Evolutionary conservation across 2,797 vertebrate genomes (phyloP).

Genomic region (Hoplostethus atlanticus): DNA sequence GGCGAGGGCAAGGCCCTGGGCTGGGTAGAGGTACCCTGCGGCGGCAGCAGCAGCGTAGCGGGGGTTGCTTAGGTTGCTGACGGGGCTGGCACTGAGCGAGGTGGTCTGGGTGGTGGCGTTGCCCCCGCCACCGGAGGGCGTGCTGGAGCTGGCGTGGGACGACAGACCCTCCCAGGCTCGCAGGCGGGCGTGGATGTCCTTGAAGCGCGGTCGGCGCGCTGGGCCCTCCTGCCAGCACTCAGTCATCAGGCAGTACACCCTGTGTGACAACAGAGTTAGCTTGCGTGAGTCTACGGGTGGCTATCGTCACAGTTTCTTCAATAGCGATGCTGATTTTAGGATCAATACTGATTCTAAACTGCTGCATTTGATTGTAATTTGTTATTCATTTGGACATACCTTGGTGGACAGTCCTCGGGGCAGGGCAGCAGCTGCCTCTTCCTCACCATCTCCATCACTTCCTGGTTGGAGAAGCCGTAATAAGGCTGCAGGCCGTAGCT

Average conservation of each 20-base stretch:
- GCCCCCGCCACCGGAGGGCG: slow-evolving; percentile 95
- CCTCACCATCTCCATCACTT: slow-evolving; percentile 98
- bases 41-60: slow-evolving; percentile 85
- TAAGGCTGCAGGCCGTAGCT: slow-evolving; percentile 98
- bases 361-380: too few relatives aligned
- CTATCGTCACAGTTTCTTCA: too few relatives aligned
- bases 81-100: slow-evolving; percentile 96
- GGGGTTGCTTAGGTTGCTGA: slow-evolving; percentile 97
- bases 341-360: too few relatives aligned
- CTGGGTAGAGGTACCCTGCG: slow-evolving; percentile 91
- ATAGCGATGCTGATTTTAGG: too few relatives aligned
- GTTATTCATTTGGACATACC: slow-evolving; percentile 49
- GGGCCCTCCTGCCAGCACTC: slow-evolving; percentile 99
- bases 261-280: slow-evolving; percentile 27
- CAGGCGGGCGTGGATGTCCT: slow-evolving; percentile 93
- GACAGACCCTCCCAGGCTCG: slow-evolving; percentile 97
- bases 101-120: slow-evolving; percentile 99
- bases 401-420: slow-evolving; percentile 96
- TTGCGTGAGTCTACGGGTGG: neutral
- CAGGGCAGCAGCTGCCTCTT: slow-evolving; percentile 96
- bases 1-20: slow-evolving; percentile 86
- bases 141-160: slow-evolving; percentile 96
- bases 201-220: slow-evolving; percentile 92
- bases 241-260: slow-evolving; percentile 95
- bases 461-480: slow-evolving; percentile 98